Evolutionary conservation across 2,797 vertebrate genomes (phyloP), one percentile per base, ranked within the genome.

Genomic region (Leuciscus waleckii): DNA sequence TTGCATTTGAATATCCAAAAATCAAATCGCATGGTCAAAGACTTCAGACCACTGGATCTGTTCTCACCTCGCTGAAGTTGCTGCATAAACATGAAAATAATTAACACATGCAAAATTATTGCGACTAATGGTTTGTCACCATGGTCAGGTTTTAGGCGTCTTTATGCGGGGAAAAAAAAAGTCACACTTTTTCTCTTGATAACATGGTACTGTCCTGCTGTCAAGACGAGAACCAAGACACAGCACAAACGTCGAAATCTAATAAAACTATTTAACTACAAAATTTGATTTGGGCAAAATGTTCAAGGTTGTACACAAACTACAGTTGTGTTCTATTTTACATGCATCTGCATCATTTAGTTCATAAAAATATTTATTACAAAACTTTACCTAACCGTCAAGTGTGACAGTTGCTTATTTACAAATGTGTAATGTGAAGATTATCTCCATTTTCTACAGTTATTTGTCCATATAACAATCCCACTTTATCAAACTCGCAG

Each of bases 341-440:
- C 77, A 80, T 80, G 77, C 77, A 43, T 80, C 37, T 80, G 32
- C 23, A 10, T 84, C 13, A 84, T 78, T 78, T 61, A 0, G 7
- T 85, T 74, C 49, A 85, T 81, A 77, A 81, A 87, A 82, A 89
- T 14, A 87, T 63, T 69, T 32, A 84, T 84, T 89, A 88, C 7
- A 84, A 84, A 70, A 32, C 0, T n/a, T 2, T 16, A 17, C 49
- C 37, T 35, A 43, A 84, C 49, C 0, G 1, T 83, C 32, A 1
- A 43, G 51, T 43, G 35, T 58, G 23, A 84, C 61, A 77, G 46
- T 26, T 37, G 81, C 75, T 82, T 88, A 75, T 79, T 61, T 79
- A 76, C 54, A 76, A 78, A 86, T 49, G 41, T 75, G 58, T 39
- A 37, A 54, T 26, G 58, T 10, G 35, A 67, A 51, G 65, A 49